Conservation (phyloP, 1,140 invertebrate genomes). For the Samia ricini region DNA sequence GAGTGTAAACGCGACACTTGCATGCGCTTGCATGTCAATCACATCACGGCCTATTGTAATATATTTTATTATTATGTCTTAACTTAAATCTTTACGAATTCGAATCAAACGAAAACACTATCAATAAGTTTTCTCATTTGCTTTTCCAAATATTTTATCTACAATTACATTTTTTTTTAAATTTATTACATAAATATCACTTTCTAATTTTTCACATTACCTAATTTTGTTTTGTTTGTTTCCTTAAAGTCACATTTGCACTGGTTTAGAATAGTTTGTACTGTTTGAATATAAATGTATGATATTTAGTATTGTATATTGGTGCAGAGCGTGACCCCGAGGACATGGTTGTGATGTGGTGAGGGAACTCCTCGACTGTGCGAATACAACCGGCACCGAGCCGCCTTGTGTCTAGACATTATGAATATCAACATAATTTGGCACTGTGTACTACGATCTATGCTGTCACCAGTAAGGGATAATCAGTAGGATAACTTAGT, state of each 20-base stretch:
- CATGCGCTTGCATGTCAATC: no score
- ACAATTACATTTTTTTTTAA: no score
- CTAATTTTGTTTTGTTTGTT: no score
- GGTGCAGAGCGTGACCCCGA: background rate
- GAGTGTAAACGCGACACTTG: no score
- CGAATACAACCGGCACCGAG: background rate
- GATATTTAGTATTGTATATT: background rate
- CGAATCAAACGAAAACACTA: no score
- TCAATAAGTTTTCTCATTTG: no score
- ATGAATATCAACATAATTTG: background rate
- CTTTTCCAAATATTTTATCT: no score
- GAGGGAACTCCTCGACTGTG: background rate
- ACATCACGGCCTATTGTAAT: no score
- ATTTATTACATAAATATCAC: no score
- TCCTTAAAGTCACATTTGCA: background rate
- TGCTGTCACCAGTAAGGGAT: background rate
- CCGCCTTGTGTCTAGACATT: background rate
- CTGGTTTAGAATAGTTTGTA: background rate
- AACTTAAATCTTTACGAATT: no score
- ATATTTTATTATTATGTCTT: no score
- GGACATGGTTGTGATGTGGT: background rate
- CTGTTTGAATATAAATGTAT: background rate
- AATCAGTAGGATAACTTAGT: background rate
- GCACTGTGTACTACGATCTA: background rate
- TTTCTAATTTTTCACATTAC: no score